Evolutionary conservation across 2,113 vertebrate genomes (phyloP).

Genomic region (Asarcornis scutulata): DNA sequence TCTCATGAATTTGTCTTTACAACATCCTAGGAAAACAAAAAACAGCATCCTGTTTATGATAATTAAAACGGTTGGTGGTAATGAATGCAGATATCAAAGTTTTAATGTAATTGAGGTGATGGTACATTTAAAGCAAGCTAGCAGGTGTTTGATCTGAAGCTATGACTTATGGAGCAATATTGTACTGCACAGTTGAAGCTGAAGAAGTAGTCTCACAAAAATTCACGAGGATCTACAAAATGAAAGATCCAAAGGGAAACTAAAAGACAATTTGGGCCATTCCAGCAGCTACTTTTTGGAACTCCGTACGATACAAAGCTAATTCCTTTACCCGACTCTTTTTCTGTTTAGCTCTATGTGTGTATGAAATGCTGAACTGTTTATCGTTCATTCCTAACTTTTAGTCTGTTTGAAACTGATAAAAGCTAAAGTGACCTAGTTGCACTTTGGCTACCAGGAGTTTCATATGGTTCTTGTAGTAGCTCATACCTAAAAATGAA

Average conservation of each 20-base stretch:
- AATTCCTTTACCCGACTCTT: background rate
- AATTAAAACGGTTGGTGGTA: background rate
- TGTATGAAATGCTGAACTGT: background rate
- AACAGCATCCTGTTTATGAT: background rate
- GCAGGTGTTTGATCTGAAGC: background rate
- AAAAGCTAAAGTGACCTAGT: background rate
- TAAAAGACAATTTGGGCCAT: background rate
- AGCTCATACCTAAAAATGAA: background rate
- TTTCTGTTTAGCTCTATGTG: background rate
- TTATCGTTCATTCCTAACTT: background rate
- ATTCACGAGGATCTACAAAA: background rate
- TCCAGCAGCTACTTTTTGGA: background rate
- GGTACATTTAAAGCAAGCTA: background rate
- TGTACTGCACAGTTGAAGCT: background rate
- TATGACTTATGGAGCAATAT: background rate
- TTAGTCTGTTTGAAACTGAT: background rate
- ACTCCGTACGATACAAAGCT: background rate
- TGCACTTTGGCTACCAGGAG: background rate
- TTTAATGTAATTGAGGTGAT: background rate
- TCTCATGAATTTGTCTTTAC: background rate
- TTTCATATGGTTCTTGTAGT: background rate
- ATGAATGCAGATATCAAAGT: background rate
- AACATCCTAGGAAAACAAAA: background rate
- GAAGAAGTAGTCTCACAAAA: background rate
- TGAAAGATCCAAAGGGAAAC: background rate